Conservation (phyloP, 2,797 vertebrate genomes). For the Sebastes flavidus region DNA sequence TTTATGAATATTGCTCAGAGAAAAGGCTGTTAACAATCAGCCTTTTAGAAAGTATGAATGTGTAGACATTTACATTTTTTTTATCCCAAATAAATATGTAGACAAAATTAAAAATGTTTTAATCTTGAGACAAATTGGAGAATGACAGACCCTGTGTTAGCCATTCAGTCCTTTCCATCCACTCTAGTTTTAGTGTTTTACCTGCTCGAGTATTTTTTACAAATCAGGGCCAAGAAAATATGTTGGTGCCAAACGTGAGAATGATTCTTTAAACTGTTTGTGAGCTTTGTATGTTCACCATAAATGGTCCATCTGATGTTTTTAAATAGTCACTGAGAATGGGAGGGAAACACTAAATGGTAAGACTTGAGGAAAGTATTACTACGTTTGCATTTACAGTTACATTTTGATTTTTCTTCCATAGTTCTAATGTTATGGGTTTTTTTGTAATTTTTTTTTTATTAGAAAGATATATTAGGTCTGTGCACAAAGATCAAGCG, state of each 20-base stretch:
- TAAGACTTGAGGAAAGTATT: conserved; percentile 68
- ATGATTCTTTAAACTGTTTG: conserved; percentile 24
- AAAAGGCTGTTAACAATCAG: not conserved
- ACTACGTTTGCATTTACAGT: conserved; percentile 38
- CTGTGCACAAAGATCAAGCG: conserved; percentile 4
- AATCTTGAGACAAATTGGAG: not conserved
- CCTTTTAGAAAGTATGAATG: not conserved
- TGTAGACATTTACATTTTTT: not conserved
- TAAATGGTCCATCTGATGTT: conserved; percentile 31
- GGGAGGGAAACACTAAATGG: not conserved
- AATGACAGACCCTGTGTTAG: not conserved
- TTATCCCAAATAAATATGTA: not conserved
- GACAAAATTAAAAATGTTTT: not conserved
- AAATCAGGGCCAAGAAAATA: conserved; percentile 53
- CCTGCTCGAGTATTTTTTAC: conserved; percentile 52
- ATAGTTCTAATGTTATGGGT: not conserved
- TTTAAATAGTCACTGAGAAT: conserved; percentile 37
- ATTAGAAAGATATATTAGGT: conserved; percentile 1
- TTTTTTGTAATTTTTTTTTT: not conserved
- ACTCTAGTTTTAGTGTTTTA: conserved; percentile 38
- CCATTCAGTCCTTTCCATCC: not conserved
- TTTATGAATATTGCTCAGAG: not conserved
- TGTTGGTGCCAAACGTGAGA: conserved; percentile 72
- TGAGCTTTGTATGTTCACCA: conserved; percentile 17
- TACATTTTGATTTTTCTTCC: conserved; percentile 22